Base-by-base conservation (phyloP, 2,888 invertebrate genomes). In the Flexamia atlantica region DNA sequence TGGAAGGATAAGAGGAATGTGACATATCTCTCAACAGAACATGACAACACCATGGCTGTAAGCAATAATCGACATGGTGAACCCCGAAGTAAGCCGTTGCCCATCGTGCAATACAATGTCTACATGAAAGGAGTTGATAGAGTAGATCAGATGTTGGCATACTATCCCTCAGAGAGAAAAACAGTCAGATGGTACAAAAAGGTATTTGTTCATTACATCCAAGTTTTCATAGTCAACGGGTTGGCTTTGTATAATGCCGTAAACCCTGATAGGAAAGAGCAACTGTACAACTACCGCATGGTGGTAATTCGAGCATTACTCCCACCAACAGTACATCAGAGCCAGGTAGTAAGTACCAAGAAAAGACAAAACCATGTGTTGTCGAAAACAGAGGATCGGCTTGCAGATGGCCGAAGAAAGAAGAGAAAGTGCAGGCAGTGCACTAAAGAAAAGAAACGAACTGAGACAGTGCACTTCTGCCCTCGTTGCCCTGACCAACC, bases 141-240 rank as follows among this genome's bases (percentile, higher is more conserved):
- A 23, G 50, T 60, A 12, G 85, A 85, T 36, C 85, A 85, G 57
- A 70, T 82, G 32, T 28, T 81, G 28, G 50, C 85, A 1, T 85
- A 83, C 60, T 85, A 85, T 50, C 40, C 74, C 23, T 40, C 36
- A 40, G 68, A 81, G 36, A 17, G 83, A 32, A 64, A 64, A 68
- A 70, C 84, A 10, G 12, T 83, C 3, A 40, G 53, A 25, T 83
- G 85, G 81, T 83, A 85, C 81, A 83, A 85, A 40, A 85, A 81
- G 46, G 50, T 53, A 23, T 74, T 40, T 32, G 5, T 74, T 10
- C 74, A 74, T 20, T 42, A 30, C 23, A 42, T 74, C 46, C 74
- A 74, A 42, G 74, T 74, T 5, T n/a, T n/a, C 42, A 23, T 5
- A 30, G 17, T 74, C 23, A 74, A 42, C 25, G 46, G 74, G 25